Evolutionary conservation across 2,888 invertebrate genomes (phyloP).

Genomic region (Ptychoptera albimana): DNA sequence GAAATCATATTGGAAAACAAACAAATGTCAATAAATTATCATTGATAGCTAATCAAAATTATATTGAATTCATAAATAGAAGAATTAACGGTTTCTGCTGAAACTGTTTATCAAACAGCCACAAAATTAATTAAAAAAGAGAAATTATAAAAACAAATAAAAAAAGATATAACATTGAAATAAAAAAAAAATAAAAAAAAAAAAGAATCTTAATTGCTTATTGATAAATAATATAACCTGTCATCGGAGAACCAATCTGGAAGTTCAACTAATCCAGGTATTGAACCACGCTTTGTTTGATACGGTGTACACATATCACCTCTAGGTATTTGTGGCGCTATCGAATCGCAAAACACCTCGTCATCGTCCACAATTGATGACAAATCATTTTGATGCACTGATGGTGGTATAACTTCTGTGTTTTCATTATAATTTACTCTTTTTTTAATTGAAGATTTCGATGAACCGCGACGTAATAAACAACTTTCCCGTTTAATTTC

Average conservation of each 20-base stretch:
- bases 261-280: slow-evolving; percentile 20
- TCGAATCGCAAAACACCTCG: slow-evolving; percentile 42
- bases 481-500: neutral
- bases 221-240: slow-evolving; percentile 15
- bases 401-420: slow-evolving; percentile 26
- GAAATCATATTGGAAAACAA: too few species aligned
- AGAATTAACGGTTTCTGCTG: too few species aligned
- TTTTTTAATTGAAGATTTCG: slow-evolving; percentile 26
- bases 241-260: slow-evolving; percentile 33
- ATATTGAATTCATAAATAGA: too few species aligned
- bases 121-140: too few species aligned
- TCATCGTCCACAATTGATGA: slow-evolving; percentile 33
- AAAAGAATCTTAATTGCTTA: slow-evolving; percentile 18
- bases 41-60: too few species aligned
- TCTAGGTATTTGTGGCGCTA: slow-evolving; percentile 30
- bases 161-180: neutral
- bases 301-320: slow-evolving; percentile 36
- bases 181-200: slow-evolving; percentile 7
- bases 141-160: too few species aligned
- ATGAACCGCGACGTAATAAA: neutral
- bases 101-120: too few species aligned
- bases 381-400: slow-evolving; percentile 13
- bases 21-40: too few species aligned
- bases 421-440: slow-evolving; percentile 28
- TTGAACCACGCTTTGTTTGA: slow-evolving; percentile 23